Evolutionary conservation across 1,140 invertebrate genomes (phyloP), one percentile per base, ranked within the genome.

Genomic region (Bombus difficillimus): DNA sequence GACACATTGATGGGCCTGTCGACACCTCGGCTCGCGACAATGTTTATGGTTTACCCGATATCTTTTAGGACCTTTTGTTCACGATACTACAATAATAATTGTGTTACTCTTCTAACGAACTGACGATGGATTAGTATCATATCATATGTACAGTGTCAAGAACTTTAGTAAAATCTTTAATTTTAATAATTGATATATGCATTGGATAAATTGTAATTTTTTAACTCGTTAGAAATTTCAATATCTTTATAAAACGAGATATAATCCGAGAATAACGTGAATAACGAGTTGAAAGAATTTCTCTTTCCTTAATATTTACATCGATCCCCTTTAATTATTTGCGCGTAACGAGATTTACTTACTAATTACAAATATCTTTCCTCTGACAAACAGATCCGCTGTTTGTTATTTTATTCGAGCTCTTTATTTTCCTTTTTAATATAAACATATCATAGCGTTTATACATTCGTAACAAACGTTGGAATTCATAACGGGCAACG

Each of bases 311-410:
- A 68, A 37, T 10, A 68, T 34, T 22, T 22, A 37, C 12, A 37
- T 39, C 39, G 25, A 39, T 69, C 10, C 25, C 1, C 3, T 37
- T 28, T 39, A 71, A 39, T 39, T 39, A 71, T 71, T 71, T 39
- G 25, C 37, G 37, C 25, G 37, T 39, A 71, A 71, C 37, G 68
- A 37, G 68, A 71, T 71, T 71, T 71, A 25, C 37, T 37, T 28
- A 22, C 25, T 71, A 71, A 32, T 12, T 71, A 71, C 68, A 71
- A 28, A 39, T 71, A 71, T 39, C 68, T 71, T 71, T 28, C 68
- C 37, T 71, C 68, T 39, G 37, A 28, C 68, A 37, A 39, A 18
- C 68, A 39, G 22, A 71, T 71, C 37, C 37, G 12, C 68, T 4
- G 34, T 71, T 39, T 25, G 37, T 71, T 71, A 71, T 39, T 71